A percentile compares a stretch with the other conserved stretches of the same genome.
Evolutionary conservation across 2,888 invertebrate genomes (phyloP).

Genomic region (Mesorhabditis belari): DNA sequence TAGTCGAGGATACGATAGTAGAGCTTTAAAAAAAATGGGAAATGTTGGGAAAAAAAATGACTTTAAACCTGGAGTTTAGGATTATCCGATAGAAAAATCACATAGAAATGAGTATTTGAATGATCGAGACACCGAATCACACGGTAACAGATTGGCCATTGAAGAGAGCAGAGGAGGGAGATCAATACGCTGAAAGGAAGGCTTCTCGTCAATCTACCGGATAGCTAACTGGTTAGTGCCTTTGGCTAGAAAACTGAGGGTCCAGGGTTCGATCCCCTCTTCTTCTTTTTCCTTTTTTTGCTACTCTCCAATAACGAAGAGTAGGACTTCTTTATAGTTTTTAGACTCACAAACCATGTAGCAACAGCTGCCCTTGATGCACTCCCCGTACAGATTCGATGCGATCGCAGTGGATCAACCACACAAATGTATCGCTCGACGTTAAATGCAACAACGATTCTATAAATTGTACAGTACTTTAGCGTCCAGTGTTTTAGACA

Average conservation of each 20-base stretch:
- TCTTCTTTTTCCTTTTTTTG: too few relatives aligned
- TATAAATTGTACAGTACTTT: slow-evolving; percentile 14
- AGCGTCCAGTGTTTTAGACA: too few relatives aligned
- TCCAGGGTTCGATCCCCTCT: too few relatives aligned
- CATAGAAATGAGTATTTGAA: slow-evolving; percentile 29
- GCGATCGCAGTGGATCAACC: slow-evolving; percentile 47
- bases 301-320: too few relatives aligned
- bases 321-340: too few relatives aligned
- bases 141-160: slow-evolving; percentile 50
- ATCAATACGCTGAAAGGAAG: slow-evolving; percentile 22
- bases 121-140: slow-evolving; percentile 37
- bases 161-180: slow-evolving; percentile 46
- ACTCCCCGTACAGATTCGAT: slow-evolving; percentile 40
- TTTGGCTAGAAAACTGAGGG: too few relatives aligned
- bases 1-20: slow-evolving; percentile 50
- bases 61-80: slow-evolving; percentile 19
- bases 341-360: slow-evolving; percentile 18
- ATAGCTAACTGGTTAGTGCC: too few relatives aligned
- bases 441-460: slow-evolving; percentile 52
- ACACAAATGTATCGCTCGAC: slow-evolving; percentile 52
- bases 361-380: slow-evolving; percentile 33
- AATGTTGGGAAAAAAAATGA: neutral
- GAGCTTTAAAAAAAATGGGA: slow-evolving; percentile 18
- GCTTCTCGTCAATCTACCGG: too few relatives aligned
- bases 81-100: slow-evolving; percentile 36